Base-by-base conservation (phyloP, 30 jellyfish, hydroid and myxozoan genomes). In the Phacellophora camtschatica region DNA sequence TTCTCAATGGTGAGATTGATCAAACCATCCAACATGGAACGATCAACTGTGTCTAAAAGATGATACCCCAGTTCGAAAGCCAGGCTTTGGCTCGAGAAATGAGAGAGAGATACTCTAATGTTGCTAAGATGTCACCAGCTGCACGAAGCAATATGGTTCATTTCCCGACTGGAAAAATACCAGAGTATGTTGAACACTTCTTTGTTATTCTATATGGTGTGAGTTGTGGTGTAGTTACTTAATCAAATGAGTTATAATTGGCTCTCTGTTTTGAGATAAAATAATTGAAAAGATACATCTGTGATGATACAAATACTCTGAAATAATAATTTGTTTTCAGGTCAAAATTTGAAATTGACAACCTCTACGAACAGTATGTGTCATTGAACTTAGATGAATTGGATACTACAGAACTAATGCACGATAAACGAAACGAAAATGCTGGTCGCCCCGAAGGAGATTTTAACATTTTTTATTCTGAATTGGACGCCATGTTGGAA, bases 131-230 rank as follows among this genome's bases (percentile, higher is more conserved):
- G 1, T 61, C 75, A 1, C 75, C 75, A 10, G 75, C 30, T 5
- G 20, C 30, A 0, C 23, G 75, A 16, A 61, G 49, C 25, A 61
- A 61, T 24, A 18, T 61, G 6, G 75, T 61, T 48, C 49, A 61
- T 6, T 61, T 6, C 30, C 75, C 30, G 18, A 61, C 82, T 67
- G 82, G 71, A 0, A 39, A 67, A 67, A 67, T 67, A 67, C 82
- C 82, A 18, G 69, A 67, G 82, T 67, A 67, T 31, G 82, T 55
- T 55, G 32, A 13, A 55, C 22, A 27, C 32, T 0, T 8, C 0
- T 55, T 55, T 55, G n/a, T 55, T 4, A 55, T 55, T 55, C 69
- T 55, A 55, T 55, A 4, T 7, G 22, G 22, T 1, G n/a, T 11
- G 69, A 32, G 22, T 13, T 13, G 69, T 13, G 69, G 2, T 1